These are phyloP conservation scores for Parasteatoda tepidariorum DNA, from an alignment of 1,140 invertebrate genomes.

Conservation along the genomic window DNA sequence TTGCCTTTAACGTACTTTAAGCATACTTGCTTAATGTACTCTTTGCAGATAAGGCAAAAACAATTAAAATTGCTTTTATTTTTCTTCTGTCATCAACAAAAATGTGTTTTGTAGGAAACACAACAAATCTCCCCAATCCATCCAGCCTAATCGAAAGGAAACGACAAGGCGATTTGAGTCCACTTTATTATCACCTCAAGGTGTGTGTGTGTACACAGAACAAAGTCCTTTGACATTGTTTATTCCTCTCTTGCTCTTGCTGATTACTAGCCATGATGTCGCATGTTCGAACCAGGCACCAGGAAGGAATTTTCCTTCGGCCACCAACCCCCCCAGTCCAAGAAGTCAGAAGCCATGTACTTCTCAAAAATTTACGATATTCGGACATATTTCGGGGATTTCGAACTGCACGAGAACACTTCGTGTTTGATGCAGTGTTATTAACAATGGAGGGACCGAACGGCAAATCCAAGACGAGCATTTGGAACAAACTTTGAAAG, in stretches of 20 bases:
- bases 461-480: not conserved
- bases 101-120: no score
- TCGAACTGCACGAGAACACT: not conserved
- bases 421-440: not conserved
- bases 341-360: not conserved
- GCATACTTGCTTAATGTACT: no score
- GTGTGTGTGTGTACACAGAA: slow-evolving; percentile 24
- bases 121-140: not conserved
- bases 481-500: not conserved
- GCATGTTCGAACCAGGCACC: not conserved
- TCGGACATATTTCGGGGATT: not conserved
- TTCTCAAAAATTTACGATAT: no score
- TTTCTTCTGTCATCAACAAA: no score
- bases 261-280: not conserved
- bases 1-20: no score
- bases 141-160: not conserved
- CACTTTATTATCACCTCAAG: slow-evolving; percentile 14
- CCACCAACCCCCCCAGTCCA: not conserved
- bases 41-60: no score
- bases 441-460: no score
- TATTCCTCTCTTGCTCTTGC: not conserved
- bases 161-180: slow-evolving; percentile 11
- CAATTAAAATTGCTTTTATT: no score
- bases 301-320: not conserved
- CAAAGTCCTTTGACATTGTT: slow-evolving; percentile 8